phyloP scores from a whole-genome alignment of 2,797 vertebrate genomes.

The Cheirogaleus major region DNA sequence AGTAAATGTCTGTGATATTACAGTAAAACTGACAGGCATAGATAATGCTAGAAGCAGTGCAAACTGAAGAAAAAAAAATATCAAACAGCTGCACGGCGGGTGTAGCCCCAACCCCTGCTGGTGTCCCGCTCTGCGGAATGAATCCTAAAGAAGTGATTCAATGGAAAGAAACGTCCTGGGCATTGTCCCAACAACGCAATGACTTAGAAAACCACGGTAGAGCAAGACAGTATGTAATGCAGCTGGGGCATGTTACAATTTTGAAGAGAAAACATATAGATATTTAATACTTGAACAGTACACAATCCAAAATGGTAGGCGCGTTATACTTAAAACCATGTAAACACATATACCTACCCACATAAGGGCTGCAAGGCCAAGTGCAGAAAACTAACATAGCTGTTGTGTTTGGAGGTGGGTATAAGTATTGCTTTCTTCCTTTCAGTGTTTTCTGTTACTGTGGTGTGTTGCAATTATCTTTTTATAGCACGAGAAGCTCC shows the following conservation, averaged over 20 bases:
- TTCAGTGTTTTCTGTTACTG: rapidly evolving
- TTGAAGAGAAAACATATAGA: neutral
- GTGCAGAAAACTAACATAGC: rapidly evolving
- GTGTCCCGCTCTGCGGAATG: neutral
- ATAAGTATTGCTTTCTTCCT: too few relatives aligned
- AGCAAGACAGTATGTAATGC: rapidly evolving
- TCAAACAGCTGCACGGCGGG: neutral
- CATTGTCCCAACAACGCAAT: neutral
- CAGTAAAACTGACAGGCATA: neutral
- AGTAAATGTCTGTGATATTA: neutral
- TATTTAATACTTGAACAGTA: neutral
- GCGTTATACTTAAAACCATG: rapidly evolving
- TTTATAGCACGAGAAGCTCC: neutral
- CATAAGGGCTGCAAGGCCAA: rapidly evolving
- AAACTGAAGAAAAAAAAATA: neutral
- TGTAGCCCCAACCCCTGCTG: rapidly evolving
- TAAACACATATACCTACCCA: too few relatives aligned
- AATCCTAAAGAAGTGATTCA: neutral
- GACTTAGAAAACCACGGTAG: neutral
- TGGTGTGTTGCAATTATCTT: neutral
- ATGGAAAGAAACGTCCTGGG: neutral
- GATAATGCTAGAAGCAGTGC: neutral
- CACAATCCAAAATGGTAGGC: neutral
- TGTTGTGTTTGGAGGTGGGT: rapidly evolving
- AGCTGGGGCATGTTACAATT: neutral